Percentiles rank a stretch among this genome's conserved stretches.
Evolutionary conservation across 2,113 vertebrate genomes (phyloP).

Genomic region (Salvelinus sp.): DNA sequence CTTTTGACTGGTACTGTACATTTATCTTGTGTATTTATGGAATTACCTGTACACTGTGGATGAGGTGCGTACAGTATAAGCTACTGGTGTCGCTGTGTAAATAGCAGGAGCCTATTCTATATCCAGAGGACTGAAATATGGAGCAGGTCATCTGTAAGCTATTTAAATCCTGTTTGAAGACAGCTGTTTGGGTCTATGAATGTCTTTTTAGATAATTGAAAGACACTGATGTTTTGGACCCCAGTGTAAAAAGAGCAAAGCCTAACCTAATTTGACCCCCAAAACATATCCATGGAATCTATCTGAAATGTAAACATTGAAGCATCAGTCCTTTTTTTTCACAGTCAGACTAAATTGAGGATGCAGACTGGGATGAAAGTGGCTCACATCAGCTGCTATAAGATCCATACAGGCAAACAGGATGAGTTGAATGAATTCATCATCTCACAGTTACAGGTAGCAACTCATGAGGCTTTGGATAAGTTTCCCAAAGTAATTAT

Average conservation of each 20-base stretch:
- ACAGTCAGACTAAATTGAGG: not conserved
- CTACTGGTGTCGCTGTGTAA: slow-evolving; percentile 27
- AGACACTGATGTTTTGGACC: not conserved
- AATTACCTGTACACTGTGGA: slow-evolving; percentile 14
- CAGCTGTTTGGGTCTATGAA: not conserved
- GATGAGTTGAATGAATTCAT: not conserved
- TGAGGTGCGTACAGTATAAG: slow-evolving; percentile 9
- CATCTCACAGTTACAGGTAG: not conserved
- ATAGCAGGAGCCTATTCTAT: not conserved
- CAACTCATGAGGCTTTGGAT: not conserved
- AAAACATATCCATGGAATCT: not conserved
- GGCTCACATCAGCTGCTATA: not conserved
- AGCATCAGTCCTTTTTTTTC: not conserved
- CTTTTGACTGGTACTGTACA: not conserved
- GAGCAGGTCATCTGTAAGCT: not conserved
- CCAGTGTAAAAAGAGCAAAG: no score
- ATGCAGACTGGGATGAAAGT: not conserved
- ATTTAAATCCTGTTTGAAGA: not conserved
- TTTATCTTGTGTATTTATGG: slow-evolving; percentile 11
- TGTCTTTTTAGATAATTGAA: not conserved
- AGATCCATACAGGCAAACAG: not conserved
- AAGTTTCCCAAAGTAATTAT: slow-evolving; percentile 3
- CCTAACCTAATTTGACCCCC: no score
- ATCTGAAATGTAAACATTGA: not conserved
- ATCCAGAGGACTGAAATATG: not conserved